phyloP scores from a whole-genome alignment of 92 coral and sea anemone genomes.

The Metridium senile region DNA sequence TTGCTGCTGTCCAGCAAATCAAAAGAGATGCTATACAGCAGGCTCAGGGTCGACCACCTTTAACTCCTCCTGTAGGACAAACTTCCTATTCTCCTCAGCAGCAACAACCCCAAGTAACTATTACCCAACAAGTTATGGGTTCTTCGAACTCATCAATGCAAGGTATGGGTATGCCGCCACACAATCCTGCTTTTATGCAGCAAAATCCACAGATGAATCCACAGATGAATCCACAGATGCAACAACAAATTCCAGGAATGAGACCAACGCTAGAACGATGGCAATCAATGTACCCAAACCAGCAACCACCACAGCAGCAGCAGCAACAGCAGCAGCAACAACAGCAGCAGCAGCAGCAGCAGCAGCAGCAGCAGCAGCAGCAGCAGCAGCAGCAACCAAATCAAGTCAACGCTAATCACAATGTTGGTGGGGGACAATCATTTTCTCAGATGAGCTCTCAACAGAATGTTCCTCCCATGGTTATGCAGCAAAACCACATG shows the following conservation, averaged over 20 bases:
- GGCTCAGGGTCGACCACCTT: constrained; percentile 60
- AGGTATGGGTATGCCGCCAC: constrained; percentile 72
- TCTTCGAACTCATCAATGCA: constrained; percentile 57
- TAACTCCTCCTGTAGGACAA: constrained; percentile 59
- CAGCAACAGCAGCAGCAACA: constrained; percentile 34
- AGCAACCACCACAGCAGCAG: constrained; percentile 45
- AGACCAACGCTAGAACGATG: constrained; percentile 35
- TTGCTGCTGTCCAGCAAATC: constrained; percentile 93
- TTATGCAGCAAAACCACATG: constrained; percentile 43
- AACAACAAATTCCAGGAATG: constrained; percentile 40
- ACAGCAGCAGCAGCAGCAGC: constrained; percentile 49
- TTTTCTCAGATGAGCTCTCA: constrained; percentile 44
- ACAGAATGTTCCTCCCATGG: constrained; percentile 48
- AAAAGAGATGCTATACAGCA: constrained; percentile 80
- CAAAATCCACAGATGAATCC: constrained; percentile 53
- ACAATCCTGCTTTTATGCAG: constrained; percentile 64
- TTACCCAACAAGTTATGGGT: constrained; percentile 46
- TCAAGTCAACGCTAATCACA: constrained; percentile 34
- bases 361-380: constrained; percentile 38
- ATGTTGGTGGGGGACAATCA: constrained; percentile 46
- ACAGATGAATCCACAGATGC: constrained; percentile 42
- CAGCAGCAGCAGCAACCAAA: constrained; percentile 41
- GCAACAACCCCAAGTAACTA: constrained; percentile 51
- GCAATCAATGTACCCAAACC: constrained; percentile 40
- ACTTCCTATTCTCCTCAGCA: constrained; percentile 42